phyloP scores from a whole-genome alignment of 2,888 invertebrate genomes.

The Cataglyphis altisquamis region DNA sequence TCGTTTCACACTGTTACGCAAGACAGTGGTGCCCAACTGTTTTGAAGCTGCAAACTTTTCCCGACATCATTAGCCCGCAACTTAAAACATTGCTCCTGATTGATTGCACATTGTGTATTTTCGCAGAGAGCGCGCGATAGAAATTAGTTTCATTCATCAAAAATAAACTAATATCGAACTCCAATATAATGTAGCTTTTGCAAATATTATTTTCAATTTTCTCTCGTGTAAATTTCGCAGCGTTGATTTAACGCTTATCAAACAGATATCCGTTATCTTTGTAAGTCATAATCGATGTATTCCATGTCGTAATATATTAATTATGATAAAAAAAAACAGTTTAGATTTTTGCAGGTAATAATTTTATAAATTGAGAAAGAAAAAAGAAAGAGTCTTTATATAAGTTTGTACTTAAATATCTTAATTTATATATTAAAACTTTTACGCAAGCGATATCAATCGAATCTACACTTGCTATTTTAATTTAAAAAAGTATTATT shows the following conservation, averaged over 20 bases:
- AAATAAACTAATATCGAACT: conserved; percentile 3
- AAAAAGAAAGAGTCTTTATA: not conserved
- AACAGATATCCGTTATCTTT: not conserved
- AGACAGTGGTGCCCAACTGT: conserved; percentile 40
- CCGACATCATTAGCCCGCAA: conserved; percentile 29
- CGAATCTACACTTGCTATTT: not conserved
- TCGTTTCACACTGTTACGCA: conserved; percentile 39
- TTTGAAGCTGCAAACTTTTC: conserved; percentile 23
- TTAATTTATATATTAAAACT: not conserved
- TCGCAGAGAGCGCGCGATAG: conserved; percentile 10
- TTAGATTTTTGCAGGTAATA: not conserved
- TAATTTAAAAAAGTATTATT: not conserved
- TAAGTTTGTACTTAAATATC: not conserved
- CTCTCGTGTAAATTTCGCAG: not conserved
- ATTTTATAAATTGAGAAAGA: not conserved
- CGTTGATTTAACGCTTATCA: not conserved
- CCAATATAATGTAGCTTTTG: not conserved
- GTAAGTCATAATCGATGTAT: not conserved
- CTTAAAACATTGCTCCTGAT: conserved; percentile 36
- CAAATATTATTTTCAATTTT: not conserved
- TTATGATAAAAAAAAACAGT: not conserved
- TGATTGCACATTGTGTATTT: conserved; percentile 44
- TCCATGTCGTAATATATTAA: not conserved
- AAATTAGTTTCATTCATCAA: conserved; percentile 20
- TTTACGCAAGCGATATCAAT: not conserved